Conservation (phyloP, 1,140 invertebrate species). For the Camponotus vicinus region DNA sequence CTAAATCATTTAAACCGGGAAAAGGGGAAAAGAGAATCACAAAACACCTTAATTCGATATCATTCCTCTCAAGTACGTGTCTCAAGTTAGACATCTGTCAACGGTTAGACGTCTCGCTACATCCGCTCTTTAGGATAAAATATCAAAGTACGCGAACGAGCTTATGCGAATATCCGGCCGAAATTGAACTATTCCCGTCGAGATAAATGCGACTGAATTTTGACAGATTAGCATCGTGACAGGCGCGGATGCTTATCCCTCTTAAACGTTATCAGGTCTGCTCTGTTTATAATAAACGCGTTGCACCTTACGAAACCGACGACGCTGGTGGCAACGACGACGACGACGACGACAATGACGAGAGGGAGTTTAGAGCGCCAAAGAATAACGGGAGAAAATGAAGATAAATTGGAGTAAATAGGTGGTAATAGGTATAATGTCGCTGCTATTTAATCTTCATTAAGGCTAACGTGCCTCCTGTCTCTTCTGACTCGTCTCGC, state of each 20-base stretch:
- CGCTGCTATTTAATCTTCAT: constrained; percentile 72
- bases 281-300: constrained; percentile 31
- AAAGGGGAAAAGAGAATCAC: not conserved
- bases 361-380: constrained; percentile 25
- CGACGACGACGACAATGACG: not conserved
- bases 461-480: constrained; percentile 57
- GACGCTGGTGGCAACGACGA: not conserved
- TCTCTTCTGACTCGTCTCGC: constrained; percentile 35
- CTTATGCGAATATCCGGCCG: not conserved
- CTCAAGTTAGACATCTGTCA: not conserved
- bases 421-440: constrained; percentile 71
- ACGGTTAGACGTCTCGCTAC: not conserved
- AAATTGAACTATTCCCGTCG: not conserved
- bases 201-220: constrained; percentile 29
- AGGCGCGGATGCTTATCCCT: constrained; percentile 18
- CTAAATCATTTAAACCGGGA: not conserved
- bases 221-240: constrained; percentile 44
- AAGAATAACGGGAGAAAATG: constrained; percentile 68
- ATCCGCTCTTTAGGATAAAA: not conserved
- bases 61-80: not conserved
- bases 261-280: constrained; percentile 40
- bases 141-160: constrained; percentile 1
- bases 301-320: constrained; percentile 36
- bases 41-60: not conserved
- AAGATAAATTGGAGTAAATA: constrained; percentile 72